A percentile compares a stretch with the other conserved stretches of the same genome.
These are phyloP conservation scores for Virgularia gustaviana DNA, from an alignment of 92 coral and sea anemone genomes.

Conservation along the genomic window DNA sequence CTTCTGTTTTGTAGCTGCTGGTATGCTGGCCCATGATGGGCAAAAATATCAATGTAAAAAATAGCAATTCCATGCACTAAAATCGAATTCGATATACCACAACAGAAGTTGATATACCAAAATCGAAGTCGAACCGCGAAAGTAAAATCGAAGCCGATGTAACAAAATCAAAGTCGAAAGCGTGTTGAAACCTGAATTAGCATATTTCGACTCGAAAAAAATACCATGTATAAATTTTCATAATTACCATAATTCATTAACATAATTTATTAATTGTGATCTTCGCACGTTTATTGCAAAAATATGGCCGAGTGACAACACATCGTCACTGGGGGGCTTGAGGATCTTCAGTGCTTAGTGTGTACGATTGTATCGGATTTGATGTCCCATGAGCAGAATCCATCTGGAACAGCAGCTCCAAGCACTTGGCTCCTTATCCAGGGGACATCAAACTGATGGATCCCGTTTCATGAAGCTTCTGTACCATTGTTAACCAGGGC, in stretches of 20 bases:
- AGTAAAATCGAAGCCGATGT: conserved; percentile 15
- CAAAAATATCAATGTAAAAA: neutral
- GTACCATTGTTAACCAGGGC: conserved; percentile 51
- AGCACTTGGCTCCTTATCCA: conserved; percentile 56
- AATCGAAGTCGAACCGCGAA: too few species aligned
- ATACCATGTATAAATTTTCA: conserved; percentile 3
- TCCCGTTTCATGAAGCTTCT: conserved; percentile 42
- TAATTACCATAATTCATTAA: too few species aligned
- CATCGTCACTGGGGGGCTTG: neutral
- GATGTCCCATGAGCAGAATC: conserved; percentile 9
- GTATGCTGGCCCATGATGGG: conserved; percentile 2
- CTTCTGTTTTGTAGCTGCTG: too few species aligned
- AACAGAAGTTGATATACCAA: too few species aligned
- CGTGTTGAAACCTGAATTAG: neutral
- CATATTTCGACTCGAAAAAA: conserved; percentile 11
- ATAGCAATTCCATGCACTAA: neutral
- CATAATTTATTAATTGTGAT: too few species aligned
- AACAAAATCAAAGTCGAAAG: too few species aligned
- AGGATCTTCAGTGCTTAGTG: conserved; percentile 3
- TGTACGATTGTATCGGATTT: neutral
- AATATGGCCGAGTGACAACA: neutral
- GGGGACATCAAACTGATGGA: conserved; percentile 51
- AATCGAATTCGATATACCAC: neutral
- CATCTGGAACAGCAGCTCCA: neutral
- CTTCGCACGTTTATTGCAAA: neutral